Evolutionary conservation across 2,113 vertebrate genomes (phyloP).

Genomic region (Triplophysa siluroides): DNA sequence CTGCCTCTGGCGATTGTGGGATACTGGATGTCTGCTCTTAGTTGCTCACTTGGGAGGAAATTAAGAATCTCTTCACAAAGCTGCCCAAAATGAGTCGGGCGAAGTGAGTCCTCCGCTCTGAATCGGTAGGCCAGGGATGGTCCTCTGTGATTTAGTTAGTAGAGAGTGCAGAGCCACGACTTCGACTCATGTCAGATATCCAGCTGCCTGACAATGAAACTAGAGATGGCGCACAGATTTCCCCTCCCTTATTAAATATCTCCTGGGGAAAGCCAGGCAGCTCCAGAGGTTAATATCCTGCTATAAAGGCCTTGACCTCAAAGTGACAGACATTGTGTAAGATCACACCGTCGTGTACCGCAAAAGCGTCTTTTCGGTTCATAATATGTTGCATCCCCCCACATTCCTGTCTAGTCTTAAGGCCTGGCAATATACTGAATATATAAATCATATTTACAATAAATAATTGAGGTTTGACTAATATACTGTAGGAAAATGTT

Average conservation of each 20-base stretch:
- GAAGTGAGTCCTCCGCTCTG: conserved; percentile 25
- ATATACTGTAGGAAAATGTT: too few species aligned
- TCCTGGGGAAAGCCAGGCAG: conserved; percentile 45
- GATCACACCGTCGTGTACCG: conserved; percentile 26
- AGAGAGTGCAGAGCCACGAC: neutral
- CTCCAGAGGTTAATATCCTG: conserved; percentile 46
- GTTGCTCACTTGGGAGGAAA: conserved; percentile 68
- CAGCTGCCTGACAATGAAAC: conserved; percentile 47
- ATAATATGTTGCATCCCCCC: neutral
- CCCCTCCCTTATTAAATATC: conserved; percentile 49
- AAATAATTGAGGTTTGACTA: too few species aligned
- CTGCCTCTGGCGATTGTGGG: conserved; percentile 65
- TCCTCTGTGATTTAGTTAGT: conserved; percentile 33
- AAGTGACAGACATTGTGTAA: conserved; percentile 34
- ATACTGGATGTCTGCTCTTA: conserved; percentile 66
- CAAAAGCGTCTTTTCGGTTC: conserved; percentile 7
- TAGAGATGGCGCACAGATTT: conserved; percentile 50
- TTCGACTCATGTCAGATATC: conserved; percentile 28
- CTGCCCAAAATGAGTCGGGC: conserved; percentile 68
- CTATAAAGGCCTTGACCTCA: conserved; percentile 40
- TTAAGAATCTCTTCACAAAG: conserved; percentile 76
- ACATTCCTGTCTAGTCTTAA: neutral
- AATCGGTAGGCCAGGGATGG: conserved; percentile 43
- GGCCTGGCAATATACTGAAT: too few species aligned
- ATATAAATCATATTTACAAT: too few species aligned